Evolutionary conservation across 1,140 invertebrate genomes (phyloP).

Genomic region (Ridgeia piscesae): DNA sequence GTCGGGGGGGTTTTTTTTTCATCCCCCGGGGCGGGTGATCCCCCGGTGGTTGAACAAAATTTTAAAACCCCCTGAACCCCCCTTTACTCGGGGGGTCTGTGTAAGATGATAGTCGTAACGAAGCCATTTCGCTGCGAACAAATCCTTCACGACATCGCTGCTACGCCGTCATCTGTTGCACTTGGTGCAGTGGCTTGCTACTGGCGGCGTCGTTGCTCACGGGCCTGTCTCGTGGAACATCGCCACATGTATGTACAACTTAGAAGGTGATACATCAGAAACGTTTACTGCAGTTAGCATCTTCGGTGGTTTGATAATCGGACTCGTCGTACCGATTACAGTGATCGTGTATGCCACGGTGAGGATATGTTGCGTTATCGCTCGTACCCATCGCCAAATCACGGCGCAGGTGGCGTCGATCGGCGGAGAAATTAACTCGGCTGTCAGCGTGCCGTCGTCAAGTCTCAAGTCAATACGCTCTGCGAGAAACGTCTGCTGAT

Average conservation of each 20-base stretch:
- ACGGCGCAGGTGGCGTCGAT: neutral
- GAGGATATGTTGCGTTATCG: neutral
- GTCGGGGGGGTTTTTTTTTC: too few species aligned
- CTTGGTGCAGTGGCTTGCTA: too few species aligned
- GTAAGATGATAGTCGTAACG: too few species aligned
- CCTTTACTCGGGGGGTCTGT: too few species aligned
- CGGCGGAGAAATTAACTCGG: neutral
- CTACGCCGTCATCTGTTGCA: too few species aligned
- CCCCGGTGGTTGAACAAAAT: too few species aligned
- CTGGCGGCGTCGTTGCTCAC: neutral
- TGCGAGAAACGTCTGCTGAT: neutral
- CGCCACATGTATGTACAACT: neutral
- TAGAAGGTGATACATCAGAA: neutral
- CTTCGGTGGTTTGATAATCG: neutral
- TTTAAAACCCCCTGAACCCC: too few species aligned
- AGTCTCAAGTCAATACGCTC: neutral
- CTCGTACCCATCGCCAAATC: neutral
- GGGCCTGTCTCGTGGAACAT: neutral
- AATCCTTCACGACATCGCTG: too few species aligned
- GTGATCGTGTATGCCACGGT: neutral
- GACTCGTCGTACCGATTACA: neutral
- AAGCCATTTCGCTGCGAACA: too few species aligned
- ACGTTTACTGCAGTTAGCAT: neutral
- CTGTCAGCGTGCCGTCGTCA: too few species aligned
- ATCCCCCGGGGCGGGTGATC: too few species aligned